Percentiles rank a stretch among this genome's conserved stretches.
Conservation (phyloP, 2,797 vertebrate genomes). For the Thamnophis elegans region DNA sequence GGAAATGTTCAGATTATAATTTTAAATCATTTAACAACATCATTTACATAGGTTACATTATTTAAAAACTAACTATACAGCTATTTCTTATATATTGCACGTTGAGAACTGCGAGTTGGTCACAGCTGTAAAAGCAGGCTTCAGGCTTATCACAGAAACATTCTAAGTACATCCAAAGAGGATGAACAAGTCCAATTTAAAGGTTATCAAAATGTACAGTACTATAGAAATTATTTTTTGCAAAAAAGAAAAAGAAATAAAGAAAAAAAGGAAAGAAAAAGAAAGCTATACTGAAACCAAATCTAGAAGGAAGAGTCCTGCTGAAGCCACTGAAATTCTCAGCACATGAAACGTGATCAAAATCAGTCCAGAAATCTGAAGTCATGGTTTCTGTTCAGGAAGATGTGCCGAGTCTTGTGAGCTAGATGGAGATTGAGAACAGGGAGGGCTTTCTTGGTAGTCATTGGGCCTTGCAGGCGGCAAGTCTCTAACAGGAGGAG, state of each 20-base stretch:
- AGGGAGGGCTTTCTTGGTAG: slow-evolving; percentile 38
- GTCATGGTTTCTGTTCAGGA: slow-evolving; percentile 60
- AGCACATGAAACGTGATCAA: slow-evolving; percentile 2
- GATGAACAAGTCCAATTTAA: slow-evolving; percentile 57
- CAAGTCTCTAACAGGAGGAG: slow-evolving; percentile 66
- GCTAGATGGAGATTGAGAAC: not conserved
- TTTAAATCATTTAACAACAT: slow-evolving; percentile 68
- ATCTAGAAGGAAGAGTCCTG: slow-evolving; percentile 45
- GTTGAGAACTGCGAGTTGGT: slow-evolving; percentile 59
- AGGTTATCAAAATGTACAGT: slow-evolving; percentile 69
- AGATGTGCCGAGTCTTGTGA: slow-evolving; percentile 60
- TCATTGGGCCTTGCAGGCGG: slow-evolving; percentile 64
- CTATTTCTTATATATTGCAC: slow-evolving; percentile 86
- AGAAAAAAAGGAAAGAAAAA: slow-evolving; percentile 48
- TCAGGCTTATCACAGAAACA: slow-evolving; percentile 59
- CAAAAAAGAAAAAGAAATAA: slow-evolving; percentile 50
- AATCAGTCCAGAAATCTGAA: not conserved
- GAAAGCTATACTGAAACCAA: slow-evolving; percentile 53
- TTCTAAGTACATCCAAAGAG: slow-evolving; percentile 63
- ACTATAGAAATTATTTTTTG: slow-evolving; percentile 67
- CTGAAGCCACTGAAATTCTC: slow-evolving; percentile 47
- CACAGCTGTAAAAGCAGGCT: slow-evolving; percentile 52
- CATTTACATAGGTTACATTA: slow-evolving; percentile 68
- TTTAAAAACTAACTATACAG: slow-evolving; percentile 75
- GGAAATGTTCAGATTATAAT: slow-evolving; percentile 86